Evolutionary conservation across 2,888 invertebrate species (phyloP).

Genomic region (Graphium colonna): DNA sequence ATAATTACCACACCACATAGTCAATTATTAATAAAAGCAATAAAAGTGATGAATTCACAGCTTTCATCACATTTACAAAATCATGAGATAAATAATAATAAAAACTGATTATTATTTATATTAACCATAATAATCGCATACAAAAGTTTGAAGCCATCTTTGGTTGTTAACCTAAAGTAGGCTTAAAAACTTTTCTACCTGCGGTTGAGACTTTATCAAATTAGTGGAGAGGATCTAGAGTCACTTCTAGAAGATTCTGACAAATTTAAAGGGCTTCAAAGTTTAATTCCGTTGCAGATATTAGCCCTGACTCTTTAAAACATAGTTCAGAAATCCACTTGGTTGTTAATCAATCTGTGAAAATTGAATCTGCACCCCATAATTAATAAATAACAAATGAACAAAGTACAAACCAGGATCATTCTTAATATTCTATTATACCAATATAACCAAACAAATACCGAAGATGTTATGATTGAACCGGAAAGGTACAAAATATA

Average conservation of each 20-base stretch:
- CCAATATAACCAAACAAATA: not conserved
- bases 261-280: not conserved
- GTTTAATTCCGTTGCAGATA: not conserved
- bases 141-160: not conserved
- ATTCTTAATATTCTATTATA: not conserved
- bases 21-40: too few relatives aligned
- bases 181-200: too few relatives aligned
- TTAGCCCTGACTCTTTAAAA: not conserved
- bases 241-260: not conserved
- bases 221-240: not conserved
- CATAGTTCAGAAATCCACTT: not conserved
- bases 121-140: too few relatives aligned
- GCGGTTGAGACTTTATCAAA: not conserved
- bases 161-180: not conserved
- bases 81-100: too few relatives aligned
- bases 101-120: too few relatives aligned
- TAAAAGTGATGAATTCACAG: too few relatives aligned
- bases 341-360: not conserved
- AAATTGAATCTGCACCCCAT: not conserved
- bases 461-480: too few relatives aligned
- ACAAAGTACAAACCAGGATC: not conserved
- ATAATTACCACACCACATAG: too few relatives aligned
- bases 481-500: too few relatives aligned
- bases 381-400: too few relatives aligned
- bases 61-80: too few relatives aligned